phyloP scores from a whole-genome alignment of 2,113 vertebrate genomes.

The Siphamia tubifer region DNA sequence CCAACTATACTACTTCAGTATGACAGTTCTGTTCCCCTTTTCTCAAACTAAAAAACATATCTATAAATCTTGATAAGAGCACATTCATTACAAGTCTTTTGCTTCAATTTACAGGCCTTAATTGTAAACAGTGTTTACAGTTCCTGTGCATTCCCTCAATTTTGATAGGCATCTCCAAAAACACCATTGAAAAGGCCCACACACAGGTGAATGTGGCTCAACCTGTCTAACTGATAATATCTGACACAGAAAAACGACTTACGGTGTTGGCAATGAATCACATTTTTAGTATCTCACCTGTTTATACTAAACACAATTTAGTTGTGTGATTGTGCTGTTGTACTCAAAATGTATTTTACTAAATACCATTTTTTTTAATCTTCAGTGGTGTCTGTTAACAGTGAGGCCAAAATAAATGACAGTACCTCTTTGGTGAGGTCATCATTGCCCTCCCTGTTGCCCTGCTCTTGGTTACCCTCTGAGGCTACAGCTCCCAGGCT shows the following conservation, averaged over 20 bases:
- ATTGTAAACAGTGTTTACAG: too few relatives aligned
- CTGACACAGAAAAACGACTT: slow-evolving; percentile 12
- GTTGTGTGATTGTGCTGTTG: background rate
- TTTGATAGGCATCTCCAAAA: too few relatives aligned
- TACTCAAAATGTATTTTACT: background rate
- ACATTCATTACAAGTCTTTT: too few relatives aligned
- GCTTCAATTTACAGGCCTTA: too few relatives aligned
- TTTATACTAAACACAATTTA: background rate
- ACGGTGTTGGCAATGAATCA: background rate
- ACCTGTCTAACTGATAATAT: slow-evolving; percentile 53
- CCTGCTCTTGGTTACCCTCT: slow-evolving; percentile 82
- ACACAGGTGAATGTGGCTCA: slow-evolving; percentile 42
- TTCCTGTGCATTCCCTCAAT: background rate
- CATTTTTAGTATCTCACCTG: too few relatives aligned
- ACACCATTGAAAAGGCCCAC: slow-evolving; percentile 5
- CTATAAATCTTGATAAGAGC: background rate
- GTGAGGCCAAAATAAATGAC: background rate
- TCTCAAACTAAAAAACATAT: background rate
- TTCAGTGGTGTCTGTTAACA: too few relatives aligned
- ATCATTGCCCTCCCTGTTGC: slow-evolving; percentile 74
- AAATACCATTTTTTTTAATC: too few relatives aligned
- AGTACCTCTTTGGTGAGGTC: slow-evolving; percentile 97
- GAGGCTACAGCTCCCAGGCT: slow-evolving; percentile 92
- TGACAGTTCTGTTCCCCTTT: background rate
- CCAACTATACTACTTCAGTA: background rate